Evolutionary conservation across 2,888 invertebrate species (phyloP).

Genomic region (Acronicta psi): DNA sequence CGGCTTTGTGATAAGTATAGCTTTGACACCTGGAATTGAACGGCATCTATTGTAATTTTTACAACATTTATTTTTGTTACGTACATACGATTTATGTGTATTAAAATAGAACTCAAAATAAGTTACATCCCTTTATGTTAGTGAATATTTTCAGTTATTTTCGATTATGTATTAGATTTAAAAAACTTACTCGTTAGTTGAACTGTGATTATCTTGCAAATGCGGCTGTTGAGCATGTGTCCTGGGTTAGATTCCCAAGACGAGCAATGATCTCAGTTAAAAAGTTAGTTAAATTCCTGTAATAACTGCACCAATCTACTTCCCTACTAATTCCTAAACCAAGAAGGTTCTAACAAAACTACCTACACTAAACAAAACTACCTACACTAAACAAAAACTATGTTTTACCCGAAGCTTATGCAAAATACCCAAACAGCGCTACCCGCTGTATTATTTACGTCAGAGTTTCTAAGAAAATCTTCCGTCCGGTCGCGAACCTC

Average conservation of each 20-base stretch:
- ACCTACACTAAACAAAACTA: slow-evolving; percentile 10
- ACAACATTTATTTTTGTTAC: background rate
- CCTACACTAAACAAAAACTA: slow-evolving; percentile 25
- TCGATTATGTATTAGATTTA: no score
- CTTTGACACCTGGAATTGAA: slow-evolving; percentile 3
- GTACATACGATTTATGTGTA: background rate
- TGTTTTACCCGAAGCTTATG: slow-evolving; percentile 11
- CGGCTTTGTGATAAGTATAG: slow-evolving; percentile 1
- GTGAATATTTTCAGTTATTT: no score
- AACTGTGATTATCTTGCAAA: no score
- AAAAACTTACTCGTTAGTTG: no score
- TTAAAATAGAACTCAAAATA: no score
- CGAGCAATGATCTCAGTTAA: no score
- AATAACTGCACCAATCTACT: background rate
- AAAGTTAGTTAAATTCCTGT: background rate
- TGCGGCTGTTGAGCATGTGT: no score
- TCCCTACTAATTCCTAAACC: background rate
- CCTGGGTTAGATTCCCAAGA: no score
- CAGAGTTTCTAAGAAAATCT: slow-evolving; percentile 34
- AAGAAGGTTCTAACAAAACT: slow-evolving; percentile 5
- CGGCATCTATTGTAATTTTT: slow-evolving; percentile 20
- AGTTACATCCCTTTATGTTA: no score
- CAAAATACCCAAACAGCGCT: slow-evolving; percentile 26
- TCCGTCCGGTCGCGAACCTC: slow-evolving; percentile 10
- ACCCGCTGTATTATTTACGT: slow-evolving; percentile 55